phyloP scores from a whole-genome alignment of 2,888 invertebrate species.

The Andrena fulva region DNA sequence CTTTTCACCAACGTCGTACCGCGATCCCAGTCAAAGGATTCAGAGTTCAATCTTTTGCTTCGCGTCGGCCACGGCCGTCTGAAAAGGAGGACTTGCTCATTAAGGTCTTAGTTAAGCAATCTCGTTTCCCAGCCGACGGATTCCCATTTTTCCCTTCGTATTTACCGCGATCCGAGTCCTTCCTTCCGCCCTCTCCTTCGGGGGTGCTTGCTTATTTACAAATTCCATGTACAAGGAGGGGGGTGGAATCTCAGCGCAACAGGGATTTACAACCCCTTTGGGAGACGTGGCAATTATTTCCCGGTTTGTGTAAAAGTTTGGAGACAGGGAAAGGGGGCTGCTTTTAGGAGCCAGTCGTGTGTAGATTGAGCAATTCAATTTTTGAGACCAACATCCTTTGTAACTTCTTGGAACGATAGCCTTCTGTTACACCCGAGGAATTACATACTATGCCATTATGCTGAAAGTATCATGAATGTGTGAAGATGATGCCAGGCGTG shows the following conservation, averaged over 20 bases:
- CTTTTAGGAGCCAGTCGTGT: not conserved
- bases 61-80: constrained; percentile 38
- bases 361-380: no score
- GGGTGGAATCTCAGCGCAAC: not conserved
- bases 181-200: constrained; percentile 11
- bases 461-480: no score
- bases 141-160: constrained; percentile 27
- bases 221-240: constrained; percentile 1
- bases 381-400: no score
- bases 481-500: no score
- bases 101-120: constrained; percentile 73
- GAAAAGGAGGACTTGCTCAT: constrained; percentile 71
- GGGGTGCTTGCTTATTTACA: constrained; percentile 38
- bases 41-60: constrained; percentile 46
- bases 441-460: no score
- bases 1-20: constrained; percentile 65
- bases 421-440: no score
- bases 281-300: not conserved
- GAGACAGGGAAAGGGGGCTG: not conserved
- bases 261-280: not conserved
- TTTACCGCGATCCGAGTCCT: constrained; percentile 40
- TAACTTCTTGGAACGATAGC: no score
- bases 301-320: not conserved
- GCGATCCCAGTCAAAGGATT: constrained; percentile 61
- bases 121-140: constrained; percentile 53